Percentiles rank a stretch among this genome's conserved stretches.
Conservation (phyloP, 1,140 invertebrate species). For the Charaxes varanes region DNA sequence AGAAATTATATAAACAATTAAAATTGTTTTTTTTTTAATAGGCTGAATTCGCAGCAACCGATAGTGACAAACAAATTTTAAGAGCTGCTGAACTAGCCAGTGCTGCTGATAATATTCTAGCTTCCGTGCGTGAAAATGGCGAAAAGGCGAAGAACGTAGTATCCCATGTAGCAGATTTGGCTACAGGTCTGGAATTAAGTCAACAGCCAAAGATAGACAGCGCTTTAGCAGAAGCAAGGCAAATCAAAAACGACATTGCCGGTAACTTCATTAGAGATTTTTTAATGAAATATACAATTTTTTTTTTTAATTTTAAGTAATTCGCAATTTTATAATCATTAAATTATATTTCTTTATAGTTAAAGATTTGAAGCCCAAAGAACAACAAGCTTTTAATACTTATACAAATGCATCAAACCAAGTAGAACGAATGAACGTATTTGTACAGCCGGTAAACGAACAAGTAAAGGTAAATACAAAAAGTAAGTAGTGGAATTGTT, state of each 20-base stretch:
- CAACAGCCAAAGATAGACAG: conserved; percentile 84
- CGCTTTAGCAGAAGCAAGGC: conserved; percentile 82
- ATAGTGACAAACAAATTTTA: conserved; percentile 71
- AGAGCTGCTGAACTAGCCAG: conserved; percentile 74
- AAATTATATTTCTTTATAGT: conserved; percentile 28
- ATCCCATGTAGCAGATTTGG: conserved; percentile 78
- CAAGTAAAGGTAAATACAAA: conserved; percentile 72
- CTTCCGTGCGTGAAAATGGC: conserved; percentile 71
- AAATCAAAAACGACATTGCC: conserved; percentile 80
- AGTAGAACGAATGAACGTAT: conserved; percentile 79
- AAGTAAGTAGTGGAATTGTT: too few species aligned
- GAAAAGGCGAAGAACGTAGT: conserved; percentile 76
- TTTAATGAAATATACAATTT: too few species aligned
- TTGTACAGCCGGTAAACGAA: conserved; percentile 79
- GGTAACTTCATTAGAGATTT: conserved; percentile 50
- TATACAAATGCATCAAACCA: conserved; percentile 78
- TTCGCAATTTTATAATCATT: conserved; percentile 2
- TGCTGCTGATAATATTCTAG: conserved; percentile 74
- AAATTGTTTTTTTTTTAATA: conserved; percentile 16
- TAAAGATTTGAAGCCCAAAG: conserved; percentile 56
- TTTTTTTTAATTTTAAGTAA: conserved; percentile 21
- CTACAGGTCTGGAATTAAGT: conserved; percentile 79
- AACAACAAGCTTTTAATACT: conserved; percentile 73
- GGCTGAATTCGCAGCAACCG: conserved; percentile 69
- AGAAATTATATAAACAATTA: not conserved